Base-by-base conservation (phyloP, 2,113 vertebrate genomes). In the Corythoichthys haematopterus region DNA sequence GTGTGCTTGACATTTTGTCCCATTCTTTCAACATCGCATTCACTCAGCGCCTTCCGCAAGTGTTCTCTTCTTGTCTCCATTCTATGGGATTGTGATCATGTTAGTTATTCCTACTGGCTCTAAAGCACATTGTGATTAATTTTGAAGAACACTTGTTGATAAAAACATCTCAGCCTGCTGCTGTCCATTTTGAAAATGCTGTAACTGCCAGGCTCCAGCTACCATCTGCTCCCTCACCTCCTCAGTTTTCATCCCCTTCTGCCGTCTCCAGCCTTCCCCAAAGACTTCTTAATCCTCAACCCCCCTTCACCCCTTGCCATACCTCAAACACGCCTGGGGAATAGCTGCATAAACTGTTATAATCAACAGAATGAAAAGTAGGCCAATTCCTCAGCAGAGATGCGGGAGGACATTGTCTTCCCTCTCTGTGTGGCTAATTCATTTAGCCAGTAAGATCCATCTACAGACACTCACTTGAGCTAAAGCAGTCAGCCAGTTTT, bases 211-310 rank as follows among this genome's bases (percentile, higher is more conserved):
- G 52, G 8, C n/a, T 33, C 20, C 20, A 9, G 52, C 58, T 2
- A 16, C 58, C 38, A 61, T 61, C 58, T 61, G 58, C 58, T 45
- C 20, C 15, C 38, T 20, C 40, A 43, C 40, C 37, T 61, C 38
- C 16, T 60, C 37, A 3, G 14, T 59, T 59, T 59, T 59, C 57
- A 59, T 59, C 57, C 14, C 58, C 58, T 59, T 59, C 57, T 59
- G 57, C 57, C 58, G 15, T 38, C 57, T 38, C 58, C 58, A n/a
- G 20, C 33, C 55, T 11, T 56, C 55, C 35, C 55, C 55, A 61
- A 61, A 43, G 16, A 43, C 38, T 2, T 61, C 58, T 60, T 61
- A 43, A 61, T 61, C 58, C 58, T 43, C 38, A 38, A 36, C 33
- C 55, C 55, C 14, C 58, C 16, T 38, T 15, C 15, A 9, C 9